phyloP scores from a whole-genome alignment of 1,140 invertebrate genomes.

The Halesus radiatus region DNA sequence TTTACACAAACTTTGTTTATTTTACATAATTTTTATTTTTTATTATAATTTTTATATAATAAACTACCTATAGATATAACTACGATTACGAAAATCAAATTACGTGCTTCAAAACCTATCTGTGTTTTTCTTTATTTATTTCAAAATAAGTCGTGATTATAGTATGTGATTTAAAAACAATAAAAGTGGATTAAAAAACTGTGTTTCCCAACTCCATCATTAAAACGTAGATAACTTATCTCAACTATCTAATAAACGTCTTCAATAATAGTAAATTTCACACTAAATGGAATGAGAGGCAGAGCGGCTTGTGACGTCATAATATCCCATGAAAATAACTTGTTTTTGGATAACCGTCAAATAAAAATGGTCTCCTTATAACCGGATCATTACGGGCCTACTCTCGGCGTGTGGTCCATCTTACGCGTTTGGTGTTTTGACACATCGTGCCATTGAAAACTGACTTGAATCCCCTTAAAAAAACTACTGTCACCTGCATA shows the following conservation, averaged over 20 bases:
- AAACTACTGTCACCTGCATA: neutral
- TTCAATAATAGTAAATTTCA: constrained; percentile 33
- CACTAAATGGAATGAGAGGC: constrained; percentile 14
- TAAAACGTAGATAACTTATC: constrained; percentile 29
- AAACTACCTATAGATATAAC: neutral
- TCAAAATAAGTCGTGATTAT: constrained; percentile 7
- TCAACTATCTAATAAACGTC: constrained; percentile 33
- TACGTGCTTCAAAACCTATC: neutral
- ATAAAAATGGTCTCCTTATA: constrained; percentile 24
- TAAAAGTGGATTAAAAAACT: constrained; percentile 37
- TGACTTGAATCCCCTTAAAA: neutral
- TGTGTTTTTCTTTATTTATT: constrained; percentile 12
- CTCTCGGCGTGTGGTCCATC: neutral
- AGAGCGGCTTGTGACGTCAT: constrained; percentile 30
- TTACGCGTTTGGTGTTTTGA: constrained; percentile 34
- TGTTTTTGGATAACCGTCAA: constrained; percentile 7
- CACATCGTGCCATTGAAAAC: constrained; percentile 29
- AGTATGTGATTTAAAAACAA: constrained; percentile 23
- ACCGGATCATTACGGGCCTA: neutral
- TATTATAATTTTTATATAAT: neutral
- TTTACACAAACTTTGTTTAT: neutral
- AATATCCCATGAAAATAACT: constrained; percentile 33
- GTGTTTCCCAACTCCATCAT: constrained; percentile 26
- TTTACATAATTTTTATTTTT: neutral
- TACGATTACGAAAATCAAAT: too few relatives aligned